phyloP scores from a whole-genome alignment of 2,797 vertebrate species.

The Fistularia tabacaria region DNA sequence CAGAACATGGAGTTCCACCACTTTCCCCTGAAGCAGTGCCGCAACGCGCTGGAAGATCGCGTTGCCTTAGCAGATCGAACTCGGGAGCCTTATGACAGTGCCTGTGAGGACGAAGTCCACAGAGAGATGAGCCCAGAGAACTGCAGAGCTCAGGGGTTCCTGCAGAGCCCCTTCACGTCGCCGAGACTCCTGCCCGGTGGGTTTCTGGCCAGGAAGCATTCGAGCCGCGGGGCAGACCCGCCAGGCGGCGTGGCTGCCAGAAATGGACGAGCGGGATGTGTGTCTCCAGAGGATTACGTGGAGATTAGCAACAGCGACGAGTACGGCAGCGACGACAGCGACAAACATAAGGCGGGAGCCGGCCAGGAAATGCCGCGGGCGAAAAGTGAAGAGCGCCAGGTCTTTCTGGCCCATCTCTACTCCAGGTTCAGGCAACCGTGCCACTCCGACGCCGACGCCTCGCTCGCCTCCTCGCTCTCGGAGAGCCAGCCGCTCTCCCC shows the following conservation, averaged over 20 bases:
- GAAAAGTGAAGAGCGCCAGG: conserved; percentile 25
- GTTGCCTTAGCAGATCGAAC: conserved; percentile 11
- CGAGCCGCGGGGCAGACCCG: neutral
- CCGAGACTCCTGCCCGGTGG: conserved; percentile 10
- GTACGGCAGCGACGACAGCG: conserved; percentile 1
- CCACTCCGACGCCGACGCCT: conserved; percentile 53
- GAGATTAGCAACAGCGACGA: conserved; percentile 29
- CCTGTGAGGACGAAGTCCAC: conserved; percentile 55
- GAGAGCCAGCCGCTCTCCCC: conserved; percentile 58
- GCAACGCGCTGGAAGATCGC: conserved; percentile 13
- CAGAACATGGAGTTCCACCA: conserved; percentile 31
- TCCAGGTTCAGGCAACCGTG: conserved; percentile 60
- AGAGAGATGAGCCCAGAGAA: conserved; percentile 21
- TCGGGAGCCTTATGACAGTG: conserved; percentile 53
- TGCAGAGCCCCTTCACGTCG: conserved; percentile 7
- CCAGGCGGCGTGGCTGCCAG: conserved; percentile 17
- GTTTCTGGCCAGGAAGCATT: conserved; percentile 20
- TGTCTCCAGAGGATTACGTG: conserved; percentile 44
- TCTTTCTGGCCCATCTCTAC: conserved; percentile 35
- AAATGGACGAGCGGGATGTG: conserved; percentile 28
- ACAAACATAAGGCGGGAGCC: conserved; percentile 21
- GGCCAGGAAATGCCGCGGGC: conserved; percentile 24
- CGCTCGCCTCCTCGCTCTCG: conserved; percentile 54
- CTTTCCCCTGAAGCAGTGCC: conserved; percentile 19
- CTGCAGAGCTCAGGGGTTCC: conserved; percentile 10